phyloP scores from a whole-genome alignment of 2,888 invertebrate genomes.

The Halictus quadricinctus region DNA sequence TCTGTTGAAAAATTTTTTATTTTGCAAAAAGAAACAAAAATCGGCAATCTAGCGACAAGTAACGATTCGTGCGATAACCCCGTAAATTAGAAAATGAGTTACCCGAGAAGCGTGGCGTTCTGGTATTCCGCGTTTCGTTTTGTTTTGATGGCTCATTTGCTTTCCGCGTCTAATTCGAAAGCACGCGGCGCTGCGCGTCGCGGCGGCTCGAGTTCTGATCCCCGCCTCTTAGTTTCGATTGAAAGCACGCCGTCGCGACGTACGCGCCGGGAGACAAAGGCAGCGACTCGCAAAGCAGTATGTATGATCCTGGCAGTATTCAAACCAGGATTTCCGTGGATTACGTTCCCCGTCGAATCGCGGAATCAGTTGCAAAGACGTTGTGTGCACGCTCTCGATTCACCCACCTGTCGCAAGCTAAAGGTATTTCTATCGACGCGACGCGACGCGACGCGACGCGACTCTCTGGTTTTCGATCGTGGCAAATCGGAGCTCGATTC shows the following conservation, averaged over 20 bases:
- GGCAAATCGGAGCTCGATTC: background rate
- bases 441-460: background rate
- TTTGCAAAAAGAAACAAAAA: too few species aligned
- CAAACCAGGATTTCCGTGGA: conserved; percentile 64
- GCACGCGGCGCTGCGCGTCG: background rate
- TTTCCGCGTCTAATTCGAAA: background rate
- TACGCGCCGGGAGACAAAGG: conserved; percentile 13
- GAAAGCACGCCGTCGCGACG: background rate
- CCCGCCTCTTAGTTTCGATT: background rate
- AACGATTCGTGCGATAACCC: too few species aligned
- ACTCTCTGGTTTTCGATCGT: background rate
- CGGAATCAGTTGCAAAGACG: conserved; percentile 7
- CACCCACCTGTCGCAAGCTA: background rate
- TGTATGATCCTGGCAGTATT: conserved; percentile 40
- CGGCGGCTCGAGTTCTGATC: background rate
- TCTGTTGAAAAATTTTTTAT: too few species aligned
- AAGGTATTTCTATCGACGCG: background rate
- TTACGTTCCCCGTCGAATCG: conserved; percentile 51
- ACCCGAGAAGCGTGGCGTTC: too few species aligned
- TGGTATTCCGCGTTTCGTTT: background rate
- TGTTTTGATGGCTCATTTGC: background rate
- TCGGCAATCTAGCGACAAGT: too few species aligned
- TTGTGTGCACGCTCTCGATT: background rate
- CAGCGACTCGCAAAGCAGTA: conserved; percentile 9
- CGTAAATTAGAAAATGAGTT: too few species aligned